Evolutionary conservation across 92 coral and sea anemone genomes (phyloP).

Genomic region (Bergia sp.): DNA sequence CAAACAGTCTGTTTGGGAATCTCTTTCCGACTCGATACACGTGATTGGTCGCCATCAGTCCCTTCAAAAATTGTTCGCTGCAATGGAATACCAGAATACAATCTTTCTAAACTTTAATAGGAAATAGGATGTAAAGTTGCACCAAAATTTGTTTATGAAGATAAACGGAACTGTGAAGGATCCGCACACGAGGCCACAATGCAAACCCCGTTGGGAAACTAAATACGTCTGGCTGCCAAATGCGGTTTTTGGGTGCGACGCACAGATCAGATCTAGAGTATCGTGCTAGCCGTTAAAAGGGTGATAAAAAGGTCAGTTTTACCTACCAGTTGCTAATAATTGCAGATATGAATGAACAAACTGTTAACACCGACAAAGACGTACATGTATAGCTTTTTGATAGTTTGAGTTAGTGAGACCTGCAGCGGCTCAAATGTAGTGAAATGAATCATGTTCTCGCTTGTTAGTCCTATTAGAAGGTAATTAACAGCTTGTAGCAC

Average conservation of each 20-base stretch:
- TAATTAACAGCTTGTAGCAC: conserved; percentile 2
- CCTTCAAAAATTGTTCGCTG: no score
- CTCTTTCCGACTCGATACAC: conserved; percentile 73
- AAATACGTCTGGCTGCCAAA: no score
- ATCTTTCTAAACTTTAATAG: background rate
- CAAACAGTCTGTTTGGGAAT: conserved; percentile 81
- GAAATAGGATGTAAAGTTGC: background rate
- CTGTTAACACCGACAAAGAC: background rate
- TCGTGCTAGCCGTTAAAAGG: background rate
- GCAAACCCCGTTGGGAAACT: no score
- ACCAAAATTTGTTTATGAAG: background rate
- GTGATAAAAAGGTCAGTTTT: background rate
- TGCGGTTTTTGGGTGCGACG: no score
- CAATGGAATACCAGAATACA: background rate
- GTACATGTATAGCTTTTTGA: background rate
- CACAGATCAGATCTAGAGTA: no score
- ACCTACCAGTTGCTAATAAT: background rate
- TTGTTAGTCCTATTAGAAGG: background rate
- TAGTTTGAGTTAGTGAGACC: background rate
- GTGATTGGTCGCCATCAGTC: background rate
- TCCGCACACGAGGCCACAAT: no score
- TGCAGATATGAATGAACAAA: background rate
- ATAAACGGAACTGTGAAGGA: background rate
- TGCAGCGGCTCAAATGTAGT: background rate
- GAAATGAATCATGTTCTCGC: background rate